Evolutionary conservation across 2,113 vertebrate genomes (phyloP).

Genomic region (Capra hircus): DNA sequence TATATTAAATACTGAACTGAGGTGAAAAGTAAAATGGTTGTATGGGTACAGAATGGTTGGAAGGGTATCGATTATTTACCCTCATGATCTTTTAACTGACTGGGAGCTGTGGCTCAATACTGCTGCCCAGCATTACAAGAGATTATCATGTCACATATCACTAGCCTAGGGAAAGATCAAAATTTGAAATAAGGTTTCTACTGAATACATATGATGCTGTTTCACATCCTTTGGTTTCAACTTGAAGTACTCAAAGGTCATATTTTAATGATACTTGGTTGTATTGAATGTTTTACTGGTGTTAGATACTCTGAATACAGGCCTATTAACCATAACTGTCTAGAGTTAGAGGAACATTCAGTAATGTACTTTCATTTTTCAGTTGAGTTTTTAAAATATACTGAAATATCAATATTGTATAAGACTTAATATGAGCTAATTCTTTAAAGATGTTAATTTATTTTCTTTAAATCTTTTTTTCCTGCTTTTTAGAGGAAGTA

Average conservation of each 20-base stretch:
- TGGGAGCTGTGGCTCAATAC: neutral
- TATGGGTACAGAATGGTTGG: neutral
- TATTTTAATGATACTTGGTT: slow-evolving; percentile 22
- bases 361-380: neutral
- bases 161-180: neutral
- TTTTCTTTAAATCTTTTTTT: slow-evolving; percentile 69
- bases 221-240: neutral
- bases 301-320: neutral
- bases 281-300: slow-evolving; percentile 1
- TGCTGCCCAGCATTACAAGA: neutral
- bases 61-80: neutral
- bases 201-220: neutral
- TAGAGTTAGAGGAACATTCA: neutral
- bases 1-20: neutral
- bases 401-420: neutral
- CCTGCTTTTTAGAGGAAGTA: slow-evolving; percentile 91
- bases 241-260: neutral
- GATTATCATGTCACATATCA: neutral
- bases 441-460: slow-evolving; percentile 49
- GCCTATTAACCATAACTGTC: neutral
- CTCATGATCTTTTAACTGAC: neutral
- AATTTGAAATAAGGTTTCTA: neutral
- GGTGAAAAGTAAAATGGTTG: neutral
- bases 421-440: neutral
- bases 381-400: neutral